A percentile compares a stretch with the other conserved stretches of the same genome.
Evolutionary conservation across 2,113 vertebrate genomes (phyloP).

Genomic region (Phalacrocorax brasilianus): DNA sequence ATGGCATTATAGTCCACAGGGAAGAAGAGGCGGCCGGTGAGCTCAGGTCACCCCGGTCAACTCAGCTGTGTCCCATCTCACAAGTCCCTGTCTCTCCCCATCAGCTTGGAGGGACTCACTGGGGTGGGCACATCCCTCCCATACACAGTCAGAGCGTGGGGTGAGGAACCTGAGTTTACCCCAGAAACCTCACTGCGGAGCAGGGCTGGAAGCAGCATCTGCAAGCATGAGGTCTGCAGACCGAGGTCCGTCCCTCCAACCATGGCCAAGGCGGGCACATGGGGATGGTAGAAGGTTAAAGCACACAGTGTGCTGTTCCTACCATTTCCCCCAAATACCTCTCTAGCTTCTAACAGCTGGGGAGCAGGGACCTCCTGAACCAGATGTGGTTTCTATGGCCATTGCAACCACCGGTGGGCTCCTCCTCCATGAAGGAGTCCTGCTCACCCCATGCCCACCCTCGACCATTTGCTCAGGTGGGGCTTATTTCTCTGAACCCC

Average conservation of each 20-base stretch:
- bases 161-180: background rate
- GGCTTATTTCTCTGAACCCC: background rate
- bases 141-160: background rate
- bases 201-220: background rate
- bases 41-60: background rate
- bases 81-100: background rate
- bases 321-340: background rate
- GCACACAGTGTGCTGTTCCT: background rate
- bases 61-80: background rate
- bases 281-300: background rate
- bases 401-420: background rate
- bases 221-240: background rate
- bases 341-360: background rate
- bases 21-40: background rate
- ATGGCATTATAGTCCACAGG: too few species aligned
- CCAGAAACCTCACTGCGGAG: background rate
- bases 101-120: background rate
- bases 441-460: background rate
- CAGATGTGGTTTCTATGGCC: background rate
- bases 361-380: background rate
- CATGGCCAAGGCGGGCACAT: fast-evolving
- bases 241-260: background rate
- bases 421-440: background rate
- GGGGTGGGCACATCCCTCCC: background rate
- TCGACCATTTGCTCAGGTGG: background rate